A percentile compares a stretch with the other conserved stretches of the same genome.
These are phyloP conservation scores for Electrona antarctica DNA, from an alignment of 2,113 vertebrate genomes.

Conservation along the genomic window DNA sequence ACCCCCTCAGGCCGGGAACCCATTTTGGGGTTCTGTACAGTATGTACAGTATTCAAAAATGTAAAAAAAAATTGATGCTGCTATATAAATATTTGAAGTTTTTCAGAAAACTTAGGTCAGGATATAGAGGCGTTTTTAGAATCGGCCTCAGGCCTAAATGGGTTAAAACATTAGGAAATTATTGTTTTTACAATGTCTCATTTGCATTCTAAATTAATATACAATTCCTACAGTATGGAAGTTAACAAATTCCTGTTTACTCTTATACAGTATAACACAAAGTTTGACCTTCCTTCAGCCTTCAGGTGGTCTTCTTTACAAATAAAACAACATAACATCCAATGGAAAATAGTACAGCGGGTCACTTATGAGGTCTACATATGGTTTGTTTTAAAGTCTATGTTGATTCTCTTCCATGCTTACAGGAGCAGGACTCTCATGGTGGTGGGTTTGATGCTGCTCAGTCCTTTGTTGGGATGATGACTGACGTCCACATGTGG, in stretches of 20 bases:
- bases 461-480: constrained; percentile 66
- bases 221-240: not conserved
- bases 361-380: not conserved
- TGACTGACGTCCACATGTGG: constrained; percentile 73
- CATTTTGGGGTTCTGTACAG: too few relatives aligned
- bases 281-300: too few relatives aligned
- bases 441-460: constrained; percentile 50
- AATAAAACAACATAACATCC: not conserved
- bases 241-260: not conserved
- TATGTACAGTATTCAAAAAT: too few relatives aligned
- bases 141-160: too few relatives aligned
- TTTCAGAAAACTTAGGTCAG: too few relatives aligned
- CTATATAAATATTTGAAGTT: too few relatives aligned
- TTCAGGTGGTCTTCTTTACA: not conserved
- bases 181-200: not conserved
- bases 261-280: not conserved
- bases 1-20: too few relatives aligned
- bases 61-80: too few relatives aligned
- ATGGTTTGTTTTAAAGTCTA: too few relatives aligned
- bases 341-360: not conserved
- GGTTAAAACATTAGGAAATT: too few relatives aligned
- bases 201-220: not conserved
- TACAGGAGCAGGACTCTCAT: constrained; percentile 63
- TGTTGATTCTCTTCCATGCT: not conserved
- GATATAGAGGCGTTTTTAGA: too few relatives aligned